Conservation (phyloP, 2,888 invertebrate genomes). For the Drosophila mettleri region DNA sequence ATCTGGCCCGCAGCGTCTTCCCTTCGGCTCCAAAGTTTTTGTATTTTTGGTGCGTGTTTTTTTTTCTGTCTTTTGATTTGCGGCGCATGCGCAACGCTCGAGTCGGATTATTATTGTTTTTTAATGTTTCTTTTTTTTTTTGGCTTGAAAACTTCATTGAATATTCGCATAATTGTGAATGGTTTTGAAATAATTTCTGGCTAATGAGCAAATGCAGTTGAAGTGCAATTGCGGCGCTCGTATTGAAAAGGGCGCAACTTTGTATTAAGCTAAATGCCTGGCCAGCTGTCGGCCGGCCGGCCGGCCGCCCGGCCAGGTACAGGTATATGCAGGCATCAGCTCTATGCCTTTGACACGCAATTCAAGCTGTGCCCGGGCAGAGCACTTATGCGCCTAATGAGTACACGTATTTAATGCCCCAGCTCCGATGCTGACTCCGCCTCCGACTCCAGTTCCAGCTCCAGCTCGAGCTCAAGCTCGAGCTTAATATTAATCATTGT, state of each 20-base stretch:
- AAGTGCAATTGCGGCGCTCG: not conserved
- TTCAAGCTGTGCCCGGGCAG: slow-evolving; percentile 39
- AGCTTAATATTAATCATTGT: slow-evolving; percentile 17
- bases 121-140: slow-evolving; percentile 12
- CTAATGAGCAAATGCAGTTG: slow-evolving; percentile 72
- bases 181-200: slow-evolving; percentile 25
- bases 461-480: not conserved
- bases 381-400: slow-evolving; percentile 34
- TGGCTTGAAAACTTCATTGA: slow-evolving; percentile 55
- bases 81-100: slow-evolving; percentile 69
- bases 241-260: slow-evolving; percentile 38
- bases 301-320: too few species aligned
- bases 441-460: not conserved
- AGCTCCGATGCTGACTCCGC: not conserved
- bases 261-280: slow-evolving; percentile 34
- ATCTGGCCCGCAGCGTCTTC: slow-evolving; percentile 15
- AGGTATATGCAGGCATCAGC: slow-evolving; percentile 5
- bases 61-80: slow-evolving; percentile 17
- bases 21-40: slow-evolving; percentile 13
- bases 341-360: slow-evolving; percentile 37
- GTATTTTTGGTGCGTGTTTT: slow-evolving; percentile 39
- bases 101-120: slow-evolving; percentile 22
- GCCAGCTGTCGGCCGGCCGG: too few species aligned
- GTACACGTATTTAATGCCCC: slow-evolving; percentile 14
- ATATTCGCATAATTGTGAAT: slow-evolving; percentile 75